Percentiles rank a stretch among this genome's conserved stretches.
Evolutionary conservation across 2,797 vertebrate species (phyloP).

Genomic region (Pseudochaenichthys georgianus): DNA sequence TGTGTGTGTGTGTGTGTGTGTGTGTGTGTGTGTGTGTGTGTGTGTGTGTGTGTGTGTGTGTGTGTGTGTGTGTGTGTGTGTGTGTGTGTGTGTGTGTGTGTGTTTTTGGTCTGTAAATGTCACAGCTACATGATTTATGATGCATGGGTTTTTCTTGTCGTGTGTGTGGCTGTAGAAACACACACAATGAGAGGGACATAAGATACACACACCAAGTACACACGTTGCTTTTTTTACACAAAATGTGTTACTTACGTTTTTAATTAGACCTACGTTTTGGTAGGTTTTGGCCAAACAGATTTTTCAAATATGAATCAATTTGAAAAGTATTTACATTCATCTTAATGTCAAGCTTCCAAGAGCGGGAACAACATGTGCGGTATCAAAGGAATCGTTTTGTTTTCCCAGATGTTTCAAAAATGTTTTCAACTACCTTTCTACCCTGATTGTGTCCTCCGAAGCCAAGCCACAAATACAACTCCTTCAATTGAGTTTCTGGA

Average conservation of each 20-base stretch:
- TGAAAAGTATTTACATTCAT: background rate
- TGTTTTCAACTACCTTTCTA: slow-evolving; percentile 46
- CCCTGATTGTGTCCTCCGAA: slow-evolving; percentile 41
- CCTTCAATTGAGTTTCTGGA: slow-evolving; percentile 34
- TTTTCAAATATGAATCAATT: background rate
- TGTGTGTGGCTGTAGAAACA: slow-evolving; percentile 46
- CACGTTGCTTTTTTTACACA: background rate
- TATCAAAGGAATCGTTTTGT: slow-evolving; percentile 44
- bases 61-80: too few species aligned
- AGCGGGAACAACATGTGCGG: slow-evolving; percentile 28
- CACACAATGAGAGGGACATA: slow-evolving; percentile 28
- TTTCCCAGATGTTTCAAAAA: slow-evolving; percentile 52
- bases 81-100: slow-evolving; percentile 33
- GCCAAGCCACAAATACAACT: slow-evolving; percentile 51
- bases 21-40: too few species aligned
- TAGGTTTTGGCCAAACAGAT: background rate
- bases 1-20: too few species aligned
- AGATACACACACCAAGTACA: background rate
- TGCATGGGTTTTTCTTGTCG: slow-evolving; percentile 36
- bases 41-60: too few species aligned
- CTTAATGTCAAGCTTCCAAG: slow-evolving; percentile 3
- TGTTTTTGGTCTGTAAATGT: slow-evolving; percentile 69
- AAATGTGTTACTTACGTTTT: background rate
- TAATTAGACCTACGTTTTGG: background rate
- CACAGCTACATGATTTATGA: slow-evolving; percentile 62